A percentile compares a stretch with the other conserved stretches of the same genome.
Conservation (phyloP, 1,140 invertebrate genomes). For the Callitettix versicolor region DNA sequence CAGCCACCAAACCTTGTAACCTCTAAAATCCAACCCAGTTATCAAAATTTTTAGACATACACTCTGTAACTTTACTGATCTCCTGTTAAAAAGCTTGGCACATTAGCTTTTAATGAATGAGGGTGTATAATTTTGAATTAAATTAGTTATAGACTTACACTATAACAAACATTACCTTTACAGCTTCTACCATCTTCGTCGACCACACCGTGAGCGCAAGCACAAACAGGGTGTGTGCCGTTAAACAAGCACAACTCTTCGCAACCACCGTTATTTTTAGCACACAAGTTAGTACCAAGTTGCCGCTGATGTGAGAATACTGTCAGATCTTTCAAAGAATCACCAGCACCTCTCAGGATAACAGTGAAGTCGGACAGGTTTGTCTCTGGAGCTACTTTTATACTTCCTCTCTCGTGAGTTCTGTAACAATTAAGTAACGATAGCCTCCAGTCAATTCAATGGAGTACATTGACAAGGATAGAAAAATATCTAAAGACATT, state of each 20-base stretch:
- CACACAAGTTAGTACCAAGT: constrained; percentile 54
- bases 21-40: too few species aligned
- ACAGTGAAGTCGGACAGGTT: constrained; percentile 44
- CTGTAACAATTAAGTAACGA: constrained; percentile 35
- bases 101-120: too few species aligned
- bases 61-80: too few species aligned
- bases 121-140: too few species aligned
- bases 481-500: too few species aligned
- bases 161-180: too few species aligned
- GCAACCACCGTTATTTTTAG: constrained; percentile 63
- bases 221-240: constrained; percentile 53
- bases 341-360: constrained; percentile 47
- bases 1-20: too few species aligned
- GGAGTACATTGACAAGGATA: too few species aligned
- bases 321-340: constrained; percentile 56
- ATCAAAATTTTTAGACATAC: too few species aligned
- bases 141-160: too few species aligned
- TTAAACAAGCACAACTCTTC: constrained; percentile 67
- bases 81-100: too few species aligned
- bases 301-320: constrained; percentile 46
- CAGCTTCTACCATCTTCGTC: constrained; percentile 49
- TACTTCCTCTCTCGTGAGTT: constrained; percentile 48
- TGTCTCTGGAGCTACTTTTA: constrained; percentile 47
- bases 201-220: constrained; percentile 62
- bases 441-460: too few species aligned